These are phyloP conservation scores for Iguana delicatissima DNA, from an alignment of 2,797 vertebrate species.

Conservation along the genomic window DNA sequence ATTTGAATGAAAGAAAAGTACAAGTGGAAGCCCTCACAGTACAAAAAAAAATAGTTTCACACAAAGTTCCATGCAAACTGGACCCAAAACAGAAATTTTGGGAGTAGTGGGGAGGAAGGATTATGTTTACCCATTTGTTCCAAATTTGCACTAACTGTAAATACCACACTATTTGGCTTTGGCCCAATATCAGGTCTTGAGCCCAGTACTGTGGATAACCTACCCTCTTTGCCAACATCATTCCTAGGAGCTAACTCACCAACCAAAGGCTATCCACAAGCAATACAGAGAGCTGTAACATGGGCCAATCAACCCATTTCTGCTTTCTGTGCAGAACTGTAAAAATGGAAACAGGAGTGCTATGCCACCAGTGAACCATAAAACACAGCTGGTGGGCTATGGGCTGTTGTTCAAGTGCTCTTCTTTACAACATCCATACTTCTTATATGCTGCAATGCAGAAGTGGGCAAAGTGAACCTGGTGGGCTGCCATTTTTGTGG, in stretches of 20 bases:
- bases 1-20: too few relatives aligned
- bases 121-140: too few relatives aligned
- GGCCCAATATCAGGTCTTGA: neutral
- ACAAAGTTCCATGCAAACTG: too few relatives aligned
- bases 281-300: neutral
- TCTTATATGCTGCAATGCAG: neutral
- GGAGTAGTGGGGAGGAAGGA: too few relatives aligned
- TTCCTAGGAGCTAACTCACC: neutral
- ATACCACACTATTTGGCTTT: neutral
- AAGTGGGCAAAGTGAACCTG: too few relatives aligned
- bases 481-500: too few relatives aligned
- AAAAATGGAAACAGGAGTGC: neutral
- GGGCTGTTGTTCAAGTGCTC: too few relatives aligned
- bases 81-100: too few relatives aligned
- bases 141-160: too few relatives aligned
- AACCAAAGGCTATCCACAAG: neutral
- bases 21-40: too few relatives aligned
- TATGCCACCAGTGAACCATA: neutral
- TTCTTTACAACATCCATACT: neutral
- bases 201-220: neutral
- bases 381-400: too few relatives aligned
- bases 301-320: neutral
- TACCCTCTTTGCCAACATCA: neutral
- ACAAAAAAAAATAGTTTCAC: too few relatives aligned
- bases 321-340: neutral